phyloP scores from a whole-genome alignment of 2,797 vertebrate genomes.

The Anguilla marmorata region DNA sequence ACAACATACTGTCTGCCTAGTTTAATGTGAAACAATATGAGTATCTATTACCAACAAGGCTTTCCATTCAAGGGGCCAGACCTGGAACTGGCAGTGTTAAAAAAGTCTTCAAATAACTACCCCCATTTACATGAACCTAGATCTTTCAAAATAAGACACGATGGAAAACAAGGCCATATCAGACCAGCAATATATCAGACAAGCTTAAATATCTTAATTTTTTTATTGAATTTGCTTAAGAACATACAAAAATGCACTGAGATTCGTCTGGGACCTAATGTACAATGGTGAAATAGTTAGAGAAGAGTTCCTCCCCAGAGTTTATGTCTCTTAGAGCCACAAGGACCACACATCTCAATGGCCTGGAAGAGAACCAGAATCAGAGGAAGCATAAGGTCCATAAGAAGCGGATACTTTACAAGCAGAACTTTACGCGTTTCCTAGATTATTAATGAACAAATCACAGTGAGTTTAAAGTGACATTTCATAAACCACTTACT shows the following conservation, averaged over 20 bases:
- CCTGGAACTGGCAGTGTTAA: neutral
- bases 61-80: neutral
- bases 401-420: neutral
- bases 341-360: conserved; percentile 83
- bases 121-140: neutral
- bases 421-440: neutral
- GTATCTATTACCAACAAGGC: neutral
- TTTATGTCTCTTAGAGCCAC: conserved; percentile 82
- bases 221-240: neutral
- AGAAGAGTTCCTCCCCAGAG: conserved; percentile 88
- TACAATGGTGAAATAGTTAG: conserved; percentile 93
- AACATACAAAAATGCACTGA: neutral
- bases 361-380: conserved; percentile 61
- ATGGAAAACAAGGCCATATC: neutral
- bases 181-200: neutral
- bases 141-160: neutral
- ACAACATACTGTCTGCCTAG: neutral
- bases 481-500: conserved; percentile 49
- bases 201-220: neutral
- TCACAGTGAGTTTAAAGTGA: neutral
- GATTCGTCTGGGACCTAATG: conserved; percentile 54
- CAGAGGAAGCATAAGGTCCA: neutral
- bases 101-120: neutral
- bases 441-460: neutral
- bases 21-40: neutral